Evolutionary conservation across 2,797 vertebrate genomes (phyloP), one percentile per base, ranked within the genome.

Genomic region (Gymnothorax javanicus): DNA sequence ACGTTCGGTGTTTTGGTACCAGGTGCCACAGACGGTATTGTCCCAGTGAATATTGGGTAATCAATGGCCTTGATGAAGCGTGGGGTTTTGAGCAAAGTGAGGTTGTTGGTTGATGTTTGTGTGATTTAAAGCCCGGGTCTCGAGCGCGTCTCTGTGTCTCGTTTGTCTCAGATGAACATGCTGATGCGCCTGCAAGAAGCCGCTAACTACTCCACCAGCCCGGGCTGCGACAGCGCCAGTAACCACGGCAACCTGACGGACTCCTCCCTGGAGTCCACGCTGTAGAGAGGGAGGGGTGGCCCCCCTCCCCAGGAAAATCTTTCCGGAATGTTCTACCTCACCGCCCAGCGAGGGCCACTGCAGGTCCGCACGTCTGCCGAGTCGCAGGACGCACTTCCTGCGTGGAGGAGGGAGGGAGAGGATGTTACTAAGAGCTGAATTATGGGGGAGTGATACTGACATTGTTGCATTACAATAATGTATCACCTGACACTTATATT

Each of bases 111-210:
- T 43, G 33, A 43, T 43, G 33, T 43, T 43, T 11, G 3, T 17
- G 12, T 13, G 25, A n/a, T 20, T 17, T 73, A 2, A 43, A 1
- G 33, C 33, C 17, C 6, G 9, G 59, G 59, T 60, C 13, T 6
- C 6, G 2, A 43, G 33, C 2, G 33, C 33, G 33, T 43, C 33
- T 43, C 33, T 43, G 33, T 43, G 33, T 43, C 33, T 43, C 33
- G 2, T 43, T 1, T 43, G 1, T 43, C 33, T 1, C 33, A 99
- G 99, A 99, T 99, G 97, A 98, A 98, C 94, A 99, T 99, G 99
- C 95, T 99, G 93, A 98, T 99, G 95, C 97, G 98, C 89, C 97
- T 99, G 91, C 98, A 99, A 95, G 98, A 99, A 94, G 98, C 98
- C 71, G 99, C 99, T 60, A 99, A 97, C 96, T 99, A 98, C 94